Base-by-base conservation (phyloP, 2,888 invertebrate species). In the Drosophila nr. perissopoda region DNA sequence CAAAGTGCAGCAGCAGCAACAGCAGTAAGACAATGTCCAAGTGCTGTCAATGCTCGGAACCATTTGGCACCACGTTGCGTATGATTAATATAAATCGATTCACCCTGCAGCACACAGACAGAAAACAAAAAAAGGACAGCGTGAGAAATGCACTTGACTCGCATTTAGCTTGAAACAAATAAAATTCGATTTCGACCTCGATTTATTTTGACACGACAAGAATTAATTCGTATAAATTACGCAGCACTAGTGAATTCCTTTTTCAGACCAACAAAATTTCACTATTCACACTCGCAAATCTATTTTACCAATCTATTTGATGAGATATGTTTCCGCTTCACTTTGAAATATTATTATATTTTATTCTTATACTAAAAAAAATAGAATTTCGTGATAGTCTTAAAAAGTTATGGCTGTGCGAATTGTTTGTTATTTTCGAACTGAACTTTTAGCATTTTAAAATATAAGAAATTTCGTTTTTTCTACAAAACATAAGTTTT, bases 51-150 rank as follows among this genome's bases (percentile, higher is more conserved):
- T 46, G 77, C 52, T 52, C 49, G 57, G 67, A 77, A 74, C 82
- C 74, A 74, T 86, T 86, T 83, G 84, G 74, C 82, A 79, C 71
- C 69, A 78, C 79, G 69, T 78, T 78, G 82, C 84, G 84, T 78
- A 81, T 82, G 82, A 82, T 83, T 83, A 87, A 83, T 83, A 83
- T 83, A 78, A 81, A 82, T 82, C 78, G 79, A 60, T 70, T 71
- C 65, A 59, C 59, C 53, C 61, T 34, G 42, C 62, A 38, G 42
- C 56, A 68, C 52, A 42, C 33, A 25, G 33, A 33, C 1, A 13
- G 25, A 25, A 13, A 58, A 7, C 2, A 18, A 25, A 34, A 27
- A 52, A n/a, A 10, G n/a, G 13, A 31, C 42, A 46, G 4, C 13
- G 13, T 25, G 13, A 48, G 21, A 61, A 46, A 21, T 56, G 21